Evolutionary conservation across 2,113 vertebrate genomes (phyloP).

Genomic region (Ceratotherium simum): DNA sequence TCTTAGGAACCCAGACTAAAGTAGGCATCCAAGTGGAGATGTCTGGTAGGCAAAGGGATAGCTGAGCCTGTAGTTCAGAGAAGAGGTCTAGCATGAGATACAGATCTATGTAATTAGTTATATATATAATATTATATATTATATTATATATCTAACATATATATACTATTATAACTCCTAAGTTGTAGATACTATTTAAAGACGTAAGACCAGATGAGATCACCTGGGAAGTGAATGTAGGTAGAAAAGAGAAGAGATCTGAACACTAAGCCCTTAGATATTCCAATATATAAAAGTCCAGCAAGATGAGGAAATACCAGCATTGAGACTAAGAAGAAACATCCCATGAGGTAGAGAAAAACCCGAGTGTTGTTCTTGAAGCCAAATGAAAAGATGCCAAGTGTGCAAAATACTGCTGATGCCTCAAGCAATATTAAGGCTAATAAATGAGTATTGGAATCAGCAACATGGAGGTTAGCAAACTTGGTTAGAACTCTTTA

Average conservation of each 20-base stretch:
- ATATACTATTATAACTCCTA: too few relatives aligned
- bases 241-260: background rate
- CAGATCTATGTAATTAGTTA: background rate
- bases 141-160: too few relatives aligned
- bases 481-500: background rate
- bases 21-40: background rate
- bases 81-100: background rate
- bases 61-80: background rate
- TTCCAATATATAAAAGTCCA: background rate
- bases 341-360: background rate
- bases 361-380: background rate
- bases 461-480: background rate
- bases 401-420: background rate
- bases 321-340: background rate
- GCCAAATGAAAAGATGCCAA: background rate
- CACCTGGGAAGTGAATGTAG: background rate
- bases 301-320: background rate
- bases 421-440: background rate
- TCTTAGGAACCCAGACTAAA: slow-evolving; percentile 18
- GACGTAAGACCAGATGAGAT: background rate
- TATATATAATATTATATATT: too few relatives aligned
- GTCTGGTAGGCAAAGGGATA: background rate
- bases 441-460: background rate
- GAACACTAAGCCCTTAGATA: background rate
- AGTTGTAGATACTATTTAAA: background rate